These are phyloP conservation scores for Camptogramma bilineatum DNA, from an alignment of 2,888 invertebrate genomes.

Conservation along the genomic window DNA sequence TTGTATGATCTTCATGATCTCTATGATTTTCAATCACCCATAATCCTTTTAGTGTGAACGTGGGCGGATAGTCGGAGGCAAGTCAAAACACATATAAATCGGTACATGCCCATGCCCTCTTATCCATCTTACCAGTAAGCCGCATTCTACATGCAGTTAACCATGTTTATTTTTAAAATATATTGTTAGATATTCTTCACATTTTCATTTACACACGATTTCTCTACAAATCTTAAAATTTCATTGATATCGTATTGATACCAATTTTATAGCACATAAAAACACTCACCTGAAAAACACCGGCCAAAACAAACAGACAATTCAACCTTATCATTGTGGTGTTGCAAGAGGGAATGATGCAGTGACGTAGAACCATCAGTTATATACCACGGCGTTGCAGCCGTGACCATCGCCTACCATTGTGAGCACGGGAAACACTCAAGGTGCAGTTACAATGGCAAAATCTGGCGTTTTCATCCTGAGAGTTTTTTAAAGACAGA, in stretches of 20 bases:
- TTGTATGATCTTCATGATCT: too few relatives aligned
- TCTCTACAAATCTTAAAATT: background rate
- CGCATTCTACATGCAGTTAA: too few relatives aligned
- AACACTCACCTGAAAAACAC: slow-evolving; percentile 62
- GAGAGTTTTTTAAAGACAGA: background rate
- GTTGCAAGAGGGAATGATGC: slow-evolving; percentile 54
- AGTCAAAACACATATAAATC: too few relatives aligned
- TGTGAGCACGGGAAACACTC: slow-evolving; percentile 63
- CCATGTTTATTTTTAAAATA: too few relatives aligned
- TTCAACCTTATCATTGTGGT: slow-evolving; percentile 57
- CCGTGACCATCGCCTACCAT: slow-evolving; percentile 59
- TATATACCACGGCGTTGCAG: slow-evolving; percentile 64
- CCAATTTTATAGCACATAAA: background rate
- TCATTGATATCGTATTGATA: too few relatives aligned
- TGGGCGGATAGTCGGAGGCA: too few relatives aligned
- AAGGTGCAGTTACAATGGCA: slow-evolving; percentile 49
- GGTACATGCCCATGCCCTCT: too few relatives aligned
- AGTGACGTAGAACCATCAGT: slow-evolving; percentile 50
- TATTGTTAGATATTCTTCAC: background rate
- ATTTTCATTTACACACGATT: background rate
- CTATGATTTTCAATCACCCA: too few relatives aligned
- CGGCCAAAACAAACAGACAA: slow-evolving; percentile 51
- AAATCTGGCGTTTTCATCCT: slow-evolving; percentile 3
- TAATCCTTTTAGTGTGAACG: too few relatives aligned
- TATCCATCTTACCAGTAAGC: too few relatives aligned